phyloP scores from a whole-genome alignment of 2,113 vertebrate genomes.

The Xiphophorus maculatus region DNA sequence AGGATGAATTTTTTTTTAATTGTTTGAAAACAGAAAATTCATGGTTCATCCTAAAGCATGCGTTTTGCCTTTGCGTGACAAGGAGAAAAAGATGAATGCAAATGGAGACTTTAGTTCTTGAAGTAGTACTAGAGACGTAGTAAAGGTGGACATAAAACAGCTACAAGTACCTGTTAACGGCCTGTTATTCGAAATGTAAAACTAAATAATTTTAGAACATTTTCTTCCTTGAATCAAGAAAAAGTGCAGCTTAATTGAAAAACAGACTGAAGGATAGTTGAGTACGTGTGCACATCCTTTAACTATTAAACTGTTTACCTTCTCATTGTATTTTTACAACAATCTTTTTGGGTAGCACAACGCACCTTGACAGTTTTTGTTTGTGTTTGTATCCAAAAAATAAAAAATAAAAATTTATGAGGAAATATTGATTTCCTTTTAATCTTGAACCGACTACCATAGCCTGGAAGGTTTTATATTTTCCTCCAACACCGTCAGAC shows the following conservation, averaged over 20 bases:
- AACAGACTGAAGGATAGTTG: not conserved
- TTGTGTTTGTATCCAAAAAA: not conserved
- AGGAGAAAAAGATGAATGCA: too few relatives aligned
- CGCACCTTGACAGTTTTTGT: not conserved
- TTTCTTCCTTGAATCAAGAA: not conserved
- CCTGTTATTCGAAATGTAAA: too few relatives aligned
- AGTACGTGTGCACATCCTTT: not conserved
- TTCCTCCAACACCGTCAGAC: too few relatives aligned
- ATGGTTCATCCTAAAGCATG: slow-evolving; percentile 50
- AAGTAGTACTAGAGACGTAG: too few relatives aligned
- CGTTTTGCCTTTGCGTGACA: not conserved
- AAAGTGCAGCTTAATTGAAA: not conserved
- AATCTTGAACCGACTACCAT: not conserved
- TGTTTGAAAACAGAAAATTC: slow-evolving; percentile 47
- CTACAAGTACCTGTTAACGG: too few relatives aligned
- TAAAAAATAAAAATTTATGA: not conserved
- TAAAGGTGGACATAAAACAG: too few relatives aligned
- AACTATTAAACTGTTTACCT: not conserved
- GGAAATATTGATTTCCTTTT: not conserved
- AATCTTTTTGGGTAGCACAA: not conserved
- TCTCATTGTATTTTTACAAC: not conserved
- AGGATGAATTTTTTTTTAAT: slow-evolving; percentile 72
- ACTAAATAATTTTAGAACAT: not conserved
- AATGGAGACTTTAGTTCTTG: too few relatives aligned
- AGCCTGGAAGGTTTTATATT: not conserved